Conservation (phyloP, 2,113 vertebrate genomes). For the Colius striatus region DNA sequence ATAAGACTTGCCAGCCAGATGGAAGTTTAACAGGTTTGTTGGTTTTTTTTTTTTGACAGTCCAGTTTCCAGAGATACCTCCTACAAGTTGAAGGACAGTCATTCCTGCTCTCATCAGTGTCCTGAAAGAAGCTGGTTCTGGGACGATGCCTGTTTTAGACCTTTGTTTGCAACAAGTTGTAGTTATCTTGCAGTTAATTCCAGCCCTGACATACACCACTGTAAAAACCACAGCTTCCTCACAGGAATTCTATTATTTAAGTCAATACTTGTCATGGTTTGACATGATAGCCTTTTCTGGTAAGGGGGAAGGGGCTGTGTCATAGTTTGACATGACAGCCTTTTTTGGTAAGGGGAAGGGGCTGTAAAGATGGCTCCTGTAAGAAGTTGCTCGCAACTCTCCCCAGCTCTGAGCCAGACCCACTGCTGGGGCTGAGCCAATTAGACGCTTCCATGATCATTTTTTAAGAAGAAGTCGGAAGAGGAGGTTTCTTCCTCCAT, state of each 20-base stretch:
- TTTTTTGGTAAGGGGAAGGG: no score
- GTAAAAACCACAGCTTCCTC: neutral
- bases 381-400: no score
- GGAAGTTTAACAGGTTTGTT: neutral
- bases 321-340: no score
- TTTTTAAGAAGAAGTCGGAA: no score
- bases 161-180: neutral
- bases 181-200: neutral
- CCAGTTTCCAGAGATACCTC: neutral
- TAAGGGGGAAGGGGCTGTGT: no score
- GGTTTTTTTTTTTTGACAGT: neutral
- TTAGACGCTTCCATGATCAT: no score
- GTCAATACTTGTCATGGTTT: no score
- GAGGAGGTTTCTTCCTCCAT: no score
- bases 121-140: neutral
- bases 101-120: neutral
- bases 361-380: no score
- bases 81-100: neutral
- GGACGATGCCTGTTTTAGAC: neutral
- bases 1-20: neutral
- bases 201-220: neutral
- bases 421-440: no score
- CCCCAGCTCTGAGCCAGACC: no score
- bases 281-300: no score
- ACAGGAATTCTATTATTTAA: neutral